Evolutionary conservation across 1,140 invertebrate species (phyloP).

Genomic region (Galleria mellonella): DNA sequence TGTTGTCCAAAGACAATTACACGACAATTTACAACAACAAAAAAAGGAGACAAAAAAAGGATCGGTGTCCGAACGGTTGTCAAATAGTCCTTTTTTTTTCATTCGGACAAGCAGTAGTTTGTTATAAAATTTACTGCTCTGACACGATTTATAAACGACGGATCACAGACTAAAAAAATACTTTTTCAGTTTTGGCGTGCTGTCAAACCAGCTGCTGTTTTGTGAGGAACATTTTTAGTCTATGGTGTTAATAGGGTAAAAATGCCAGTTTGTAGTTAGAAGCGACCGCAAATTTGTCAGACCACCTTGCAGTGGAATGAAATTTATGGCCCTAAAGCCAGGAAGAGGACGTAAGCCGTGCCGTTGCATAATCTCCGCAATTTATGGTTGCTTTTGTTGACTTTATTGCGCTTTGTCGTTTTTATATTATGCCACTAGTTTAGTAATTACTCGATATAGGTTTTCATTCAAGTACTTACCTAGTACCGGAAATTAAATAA

Average conservation of each 20-base stretch:
- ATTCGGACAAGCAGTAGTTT: not conserved
- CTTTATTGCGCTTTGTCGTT: conserved; percentile 36
- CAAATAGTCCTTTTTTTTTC: not conserved
- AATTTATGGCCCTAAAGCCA: conserved; percentile 61
- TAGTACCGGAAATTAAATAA: not conserved
- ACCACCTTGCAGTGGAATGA: conserved; percentile 64
- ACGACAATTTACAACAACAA: conserved; percentile 33
- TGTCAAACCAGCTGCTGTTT: not conserved
- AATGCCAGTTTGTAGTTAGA: conserved; percentile 44
- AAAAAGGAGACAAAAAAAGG: conserved; percentile 34
- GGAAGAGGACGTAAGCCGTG: conserved; percentile 58
- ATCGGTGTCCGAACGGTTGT: conserved; percentile 23
- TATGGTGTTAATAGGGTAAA: conserved; percentile 43
- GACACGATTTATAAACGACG: too few relatives aligned
- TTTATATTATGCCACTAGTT: conserved; percentile 23
- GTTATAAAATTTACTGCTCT: not conserved
- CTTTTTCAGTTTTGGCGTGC: conserved; percentile 9
- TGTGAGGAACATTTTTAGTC: conserved; percentile 12
- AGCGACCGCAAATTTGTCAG: conserved; percentile 68
- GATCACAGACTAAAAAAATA: conserved; percentile 22
- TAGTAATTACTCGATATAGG: conserved; percentile 6
- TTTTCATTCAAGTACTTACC: too few relatives aligned
- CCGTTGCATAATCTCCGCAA: conserved; percentile 63
- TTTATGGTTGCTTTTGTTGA: conserved; percentile 59
- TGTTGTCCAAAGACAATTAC: conserved; percentile 46